A percentile compares a stretch with the other conserved stretches of the same genome.
phyloP scores from a whole-genome alignment of 2,113 vertebrate species.

The Ptilonorhynchus violaceus region DNA sequence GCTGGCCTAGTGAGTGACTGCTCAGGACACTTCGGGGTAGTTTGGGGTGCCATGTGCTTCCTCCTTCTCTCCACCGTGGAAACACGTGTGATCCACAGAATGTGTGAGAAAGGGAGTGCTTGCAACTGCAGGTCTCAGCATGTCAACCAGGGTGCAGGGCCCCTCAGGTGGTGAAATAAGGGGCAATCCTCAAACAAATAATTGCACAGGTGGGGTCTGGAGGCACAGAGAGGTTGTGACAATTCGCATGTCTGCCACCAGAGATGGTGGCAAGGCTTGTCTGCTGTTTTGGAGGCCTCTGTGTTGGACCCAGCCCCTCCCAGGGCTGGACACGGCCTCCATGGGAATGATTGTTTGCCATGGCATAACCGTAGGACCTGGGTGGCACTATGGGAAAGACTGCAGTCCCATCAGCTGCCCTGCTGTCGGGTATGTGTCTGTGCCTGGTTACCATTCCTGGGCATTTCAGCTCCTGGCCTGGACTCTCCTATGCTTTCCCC shows the following conservation, averaged over 20 bases:
- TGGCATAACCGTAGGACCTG: background rate
- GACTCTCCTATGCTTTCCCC: background rate
- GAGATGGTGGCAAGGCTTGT: too few relatives aligned
- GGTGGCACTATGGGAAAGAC: rapidly evolving
- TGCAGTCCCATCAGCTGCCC: background rate
- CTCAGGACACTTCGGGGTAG: rapidly evolving
- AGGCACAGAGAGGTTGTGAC: background rate
- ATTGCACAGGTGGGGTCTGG: background rate
- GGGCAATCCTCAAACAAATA: rapidly evolving
- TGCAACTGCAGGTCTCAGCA: rapidly evolving
- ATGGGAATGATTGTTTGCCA: rapidly evolving
- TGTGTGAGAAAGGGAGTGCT: background rate
- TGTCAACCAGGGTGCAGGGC: background rate
- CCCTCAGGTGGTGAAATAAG: rapidly evolving
- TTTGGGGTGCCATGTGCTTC: background rate
- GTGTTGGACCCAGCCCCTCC: too few relatives aligned
- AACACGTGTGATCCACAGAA: rapidly evolving
- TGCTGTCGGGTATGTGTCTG: rapidly evolving
- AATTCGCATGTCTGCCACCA: too few relatives aligned
- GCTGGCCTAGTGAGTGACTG: background rate
- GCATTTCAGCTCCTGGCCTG: rapidly evolving
- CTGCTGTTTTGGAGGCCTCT: too few relatives aligned
- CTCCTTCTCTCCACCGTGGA: background rate
- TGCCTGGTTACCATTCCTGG: background rate
- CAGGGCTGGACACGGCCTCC: rapidly evolving